Base-by-base conservation (phyloP, 1,140 invertebrate species). In the Helicorthomorpha holstii region DNA sequence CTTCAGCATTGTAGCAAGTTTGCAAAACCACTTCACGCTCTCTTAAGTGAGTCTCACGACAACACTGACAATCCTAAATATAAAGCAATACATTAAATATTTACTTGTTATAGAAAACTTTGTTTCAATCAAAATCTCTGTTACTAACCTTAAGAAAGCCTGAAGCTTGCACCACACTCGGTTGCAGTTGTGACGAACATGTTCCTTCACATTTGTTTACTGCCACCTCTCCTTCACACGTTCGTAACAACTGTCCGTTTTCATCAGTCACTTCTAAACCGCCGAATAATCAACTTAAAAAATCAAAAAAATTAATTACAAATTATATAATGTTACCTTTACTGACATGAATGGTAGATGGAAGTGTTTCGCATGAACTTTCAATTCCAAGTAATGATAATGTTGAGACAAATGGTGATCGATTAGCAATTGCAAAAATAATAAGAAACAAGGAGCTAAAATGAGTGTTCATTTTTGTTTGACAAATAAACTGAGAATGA, bases 101-200 rank as follows among this genome's bases (percentile, higher is more conserved):
- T n/a, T n/a, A n/a, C n/a, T n/a, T 7, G 16, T 7, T 7, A 16
- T 34, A 34, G 16, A 16, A 34, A 34, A 34, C 29, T 7, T 7
- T 34, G 29, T 7, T 7, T 7, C 7, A 34, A 34, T 34, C 29
- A 34, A 16, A 7, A 34, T 7, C 29, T 69, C n/a, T n/a, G 29
- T 7, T 7, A 7, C 29, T 34, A 34, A 89, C 87, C 77, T 91
- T 93, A 45, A 85, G 69, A 73, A 92, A 91, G 58, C 88, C 88
- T 29, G 84, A 86, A 10, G 83, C 77, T 12, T 85, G 83, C 34
- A 83, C 77, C 16, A 90, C 83, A 54, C 85, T 89, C 1, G 88
- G 88, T 63, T 89, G 83, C 25, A 92, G 83, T 71, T 89, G 85
- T 53, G 88, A 92, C 56, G 75, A 81, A 61, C 88, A 93, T 54